A percentile compares a stretch with the other conserved stretches of the same genome.
Conservation (phyloP, 2,888 invertebrate species). For the Synergus japonicus region DNA sequence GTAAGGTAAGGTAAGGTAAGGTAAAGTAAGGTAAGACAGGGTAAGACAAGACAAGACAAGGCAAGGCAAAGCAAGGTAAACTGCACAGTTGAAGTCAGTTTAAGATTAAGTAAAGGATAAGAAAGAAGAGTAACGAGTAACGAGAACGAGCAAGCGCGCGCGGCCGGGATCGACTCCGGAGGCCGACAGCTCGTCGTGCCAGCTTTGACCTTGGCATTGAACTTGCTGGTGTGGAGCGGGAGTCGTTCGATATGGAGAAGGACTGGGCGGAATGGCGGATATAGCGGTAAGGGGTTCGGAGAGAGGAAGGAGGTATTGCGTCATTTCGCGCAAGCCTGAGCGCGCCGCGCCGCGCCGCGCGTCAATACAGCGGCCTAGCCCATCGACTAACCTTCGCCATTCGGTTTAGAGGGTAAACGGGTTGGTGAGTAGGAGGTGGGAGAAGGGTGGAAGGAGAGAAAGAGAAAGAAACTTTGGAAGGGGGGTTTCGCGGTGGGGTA, state of each 20-base stretch:
- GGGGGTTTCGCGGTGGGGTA: conserved; percentile 42
- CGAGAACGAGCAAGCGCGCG: conserved; percentile 47
- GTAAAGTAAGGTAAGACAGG: no score
- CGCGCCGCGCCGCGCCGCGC: conserved; percentile 68
- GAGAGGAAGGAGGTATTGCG: conserved; percentile 64
- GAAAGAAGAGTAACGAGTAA: conserved; percentile 40
- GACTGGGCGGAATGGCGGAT: conserved; percentile 18
- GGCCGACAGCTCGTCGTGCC: conserved; percentile 71
- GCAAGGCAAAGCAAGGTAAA: no score
- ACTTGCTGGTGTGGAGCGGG: conserved; percentile 69
- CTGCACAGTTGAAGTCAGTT: no score
- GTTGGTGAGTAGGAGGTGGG: conserved; percentile 27
- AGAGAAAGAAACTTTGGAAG: not conserved
- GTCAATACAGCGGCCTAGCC: conserved; percentile 72
- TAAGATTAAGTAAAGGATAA: conserved; percentile 4
- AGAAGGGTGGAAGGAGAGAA: conserved; percentile 30
- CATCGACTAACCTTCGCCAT: conserved; percentile 70
- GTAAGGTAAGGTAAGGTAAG: not conserved
- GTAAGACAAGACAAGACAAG: no score
- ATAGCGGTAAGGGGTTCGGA: conserved; percentile 26
- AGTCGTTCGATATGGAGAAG: conserved; percentile 48
- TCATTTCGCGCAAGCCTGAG: conserved; percentile 73
- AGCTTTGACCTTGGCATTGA: conserved; percentile 77
- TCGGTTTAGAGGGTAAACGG: conserved; percentile 51
- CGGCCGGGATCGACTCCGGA: conserved; percentile 67